A percentile compares a stretch with the other conserved stretches of the same genome.
Conservation (phyloP, 2,888 invertebrate species). For the Isoperla grammatica region DNA sequence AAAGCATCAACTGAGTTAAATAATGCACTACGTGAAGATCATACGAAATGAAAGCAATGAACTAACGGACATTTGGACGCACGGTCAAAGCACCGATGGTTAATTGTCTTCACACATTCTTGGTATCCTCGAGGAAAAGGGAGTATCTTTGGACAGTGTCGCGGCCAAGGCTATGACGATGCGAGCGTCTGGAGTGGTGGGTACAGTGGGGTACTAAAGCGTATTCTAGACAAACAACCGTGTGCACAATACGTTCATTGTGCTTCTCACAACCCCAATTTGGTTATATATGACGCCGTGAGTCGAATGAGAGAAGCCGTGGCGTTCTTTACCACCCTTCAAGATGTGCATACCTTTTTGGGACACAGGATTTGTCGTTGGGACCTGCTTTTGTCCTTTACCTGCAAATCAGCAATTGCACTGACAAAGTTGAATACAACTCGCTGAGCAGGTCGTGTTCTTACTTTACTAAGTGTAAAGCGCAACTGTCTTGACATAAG, state of each 20-base stretch:
- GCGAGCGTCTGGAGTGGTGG: slow-evolving; percentile 37
- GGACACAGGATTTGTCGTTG: too few relatives aligned
- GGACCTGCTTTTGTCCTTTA: too few relatives aligned
- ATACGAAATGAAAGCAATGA: neutral
- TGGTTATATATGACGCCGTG: too few relatives aligned
- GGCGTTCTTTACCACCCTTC: too few relatives aligned
- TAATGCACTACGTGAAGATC: neutral
- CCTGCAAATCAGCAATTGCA: too few relatives aligned
- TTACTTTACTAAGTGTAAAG: neutral
- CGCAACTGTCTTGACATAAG: neutral
- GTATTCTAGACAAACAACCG: too few relatives aligned
- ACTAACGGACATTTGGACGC: neutral
- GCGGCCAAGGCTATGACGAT: slow-evolving; percentile 36
- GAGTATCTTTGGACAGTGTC: neutral
- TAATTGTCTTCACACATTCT: neutral
- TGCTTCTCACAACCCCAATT: too few relatives aligned
- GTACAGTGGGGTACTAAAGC: slow-evolving; percentile 35
- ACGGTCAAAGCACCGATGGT: slow-evolving; percentile 1
- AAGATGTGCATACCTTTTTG: slow-evolving; percentile 21
- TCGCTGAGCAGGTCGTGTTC: neutral
- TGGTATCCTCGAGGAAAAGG: neutral
- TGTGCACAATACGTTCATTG: too few relatives aligned
- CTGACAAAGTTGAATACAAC: neutral
- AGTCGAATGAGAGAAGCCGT: too few relatives aligned
- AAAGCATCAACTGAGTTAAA: neutral